Evolutionary conservation across 1,140 invertebrate species (phyloP), one percentile per base, ranked within the genome.

Genomic region (Zaprionus vittiger): DNA sequence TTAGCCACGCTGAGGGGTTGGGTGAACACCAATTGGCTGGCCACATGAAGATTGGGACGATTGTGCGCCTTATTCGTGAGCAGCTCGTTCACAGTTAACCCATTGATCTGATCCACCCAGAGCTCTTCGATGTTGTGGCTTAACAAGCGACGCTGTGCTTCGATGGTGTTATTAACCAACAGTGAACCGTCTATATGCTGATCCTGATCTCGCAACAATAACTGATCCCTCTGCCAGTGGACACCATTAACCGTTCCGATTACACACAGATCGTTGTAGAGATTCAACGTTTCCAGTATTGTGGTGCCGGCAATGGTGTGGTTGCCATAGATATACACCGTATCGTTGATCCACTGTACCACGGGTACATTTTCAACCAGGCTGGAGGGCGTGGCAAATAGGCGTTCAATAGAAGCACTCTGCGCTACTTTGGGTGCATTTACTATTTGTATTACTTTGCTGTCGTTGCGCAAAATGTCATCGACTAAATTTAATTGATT

Each of bases 341-440:
- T 79, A 56, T 93, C 79, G 24, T 92, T 72, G 6, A 94, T 82
- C 93, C 93, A 94, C 24, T 93, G 63, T 3, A 73, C 54, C 12
- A 94, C n/a, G 24, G 93, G 80, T 7, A 94, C 90, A 59, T 91
- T 63, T 31, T 93, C 93, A 5, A 94, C 79, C n/a, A 72, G 79
- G 64, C 89, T 86, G 5, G 79, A 69, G 14, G 83, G 15, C 7
- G 78, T 76, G 1, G 89, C 44, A 61, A 84, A 80, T 0, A 94
- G 74, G 4, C 80, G 79, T 17, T 84, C 76, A 5, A 92, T 79
- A 3, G 60, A 62, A 9, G 93, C 69, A 52, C 79, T 80, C 5
- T 83, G 12, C 7, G 93, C 62, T 7, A 6, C 68, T 83, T 94
- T 94, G 2, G 55, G 47, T 6, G 91, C 85, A 2, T 65, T 26